Conservation (phyloP, 2,888 invertebrate species). For the Ophion ventricosus region DNA sequence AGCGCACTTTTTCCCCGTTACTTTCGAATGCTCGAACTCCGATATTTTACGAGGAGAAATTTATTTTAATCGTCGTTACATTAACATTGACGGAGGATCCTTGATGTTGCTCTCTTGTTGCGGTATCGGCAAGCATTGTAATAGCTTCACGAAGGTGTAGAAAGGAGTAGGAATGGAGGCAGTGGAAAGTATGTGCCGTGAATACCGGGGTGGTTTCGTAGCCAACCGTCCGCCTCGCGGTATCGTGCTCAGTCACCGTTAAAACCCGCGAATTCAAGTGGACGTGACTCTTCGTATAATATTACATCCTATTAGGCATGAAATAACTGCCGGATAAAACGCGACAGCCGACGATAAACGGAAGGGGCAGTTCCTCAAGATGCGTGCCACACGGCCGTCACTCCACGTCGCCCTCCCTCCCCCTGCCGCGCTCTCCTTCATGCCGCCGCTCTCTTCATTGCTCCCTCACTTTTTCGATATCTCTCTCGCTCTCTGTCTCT, state of each 20-base stretch:
- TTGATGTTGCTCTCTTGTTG: conserved; percentile 28
- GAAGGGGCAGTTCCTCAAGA: conserved; percentile 74
- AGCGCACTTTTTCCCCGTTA: background rate
- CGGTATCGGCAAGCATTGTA: conserved; percentile 19
- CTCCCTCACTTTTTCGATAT: conserved; percentile 13
- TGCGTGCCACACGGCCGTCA: conserved; percentile 79
- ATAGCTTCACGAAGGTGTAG: conserved; percentile 39
- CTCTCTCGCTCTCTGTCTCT: background rate
- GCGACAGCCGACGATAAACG: conserved; percentile 78
- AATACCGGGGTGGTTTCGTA: conserved; percentile 22
- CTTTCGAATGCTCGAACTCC: background rate
- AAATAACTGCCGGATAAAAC: conserved; percentile 81
- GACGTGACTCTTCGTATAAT: conserved; percentile 80
- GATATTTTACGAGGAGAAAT: conserved; percentile 2
- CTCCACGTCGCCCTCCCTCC: conserved; percentile 47
- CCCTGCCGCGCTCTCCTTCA: background rate
- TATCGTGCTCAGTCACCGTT: conserved; percentile 81
- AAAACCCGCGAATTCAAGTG: conserved; percentile 81
- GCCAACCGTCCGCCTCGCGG: conserved; percentile 55
- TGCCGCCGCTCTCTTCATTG: conserved; percentile 18
- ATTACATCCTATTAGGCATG: conserved; percentile 82
- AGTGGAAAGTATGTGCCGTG: conserved; percentile 18
- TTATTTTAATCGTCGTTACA: conserved; percentile 3
- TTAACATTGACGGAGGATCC: conserved; percentile 17
- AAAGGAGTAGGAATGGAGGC: conserved; percentile 33